Percentiles rank a stretch among this genome's conserved stretches.
Conservation (phyloP, 1,140 invertebrate genomes). For the Hylaeus anthracinus region DNA sequence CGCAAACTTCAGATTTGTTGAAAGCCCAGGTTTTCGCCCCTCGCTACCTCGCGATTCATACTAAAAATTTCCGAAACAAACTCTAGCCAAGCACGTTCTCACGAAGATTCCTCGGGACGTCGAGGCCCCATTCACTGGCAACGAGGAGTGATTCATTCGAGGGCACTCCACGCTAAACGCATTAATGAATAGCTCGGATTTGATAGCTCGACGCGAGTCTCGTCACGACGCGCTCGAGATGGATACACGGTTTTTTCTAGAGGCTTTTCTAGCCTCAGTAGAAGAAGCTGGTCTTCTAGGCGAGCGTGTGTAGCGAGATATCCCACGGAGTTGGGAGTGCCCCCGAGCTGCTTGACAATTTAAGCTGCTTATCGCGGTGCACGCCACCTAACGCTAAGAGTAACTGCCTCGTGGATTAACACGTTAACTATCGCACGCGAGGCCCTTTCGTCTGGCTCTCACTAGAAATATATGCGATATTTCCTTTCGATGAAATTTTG, state of each 20-base stretch:
- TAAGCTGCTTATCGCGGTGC: conserved; percentile 56
- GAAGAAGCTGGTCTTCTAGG: conserved; percentile 22
- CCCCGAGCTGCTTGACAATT: conserved; percentile 54
- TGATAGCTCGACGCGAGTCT: background rate
- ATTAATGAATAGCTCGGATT: conserved; percentile 49
- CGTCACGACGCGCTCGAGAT: background rate
- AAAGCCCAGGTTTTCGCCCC: too few species aligned
- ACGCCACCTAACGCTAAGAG: conserved; percentile 46
- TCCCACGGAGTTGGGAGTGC: background rate
- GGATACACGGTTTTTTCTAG: conserved; percentile 21
- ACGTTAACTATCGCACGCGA: conserved; percentile 55
- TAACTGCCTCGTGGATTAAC: conserved; percentile 58
- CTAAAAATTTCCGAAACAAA: too few species aligned
- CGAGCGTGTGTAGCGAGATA: background rate
- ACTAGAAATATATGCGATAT: too few species aligned
- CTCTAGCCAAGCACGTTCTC: background rate
- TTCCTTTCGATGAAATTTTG: too few species aligned
- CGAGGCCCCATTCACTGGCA: background rate
- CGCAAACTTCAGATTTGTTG: too few species aligned
- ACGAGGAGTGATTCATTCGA: background rate
- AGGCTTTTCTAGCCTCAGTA: too few species aligned
- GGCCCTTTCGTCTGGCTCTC: conserved; percentile 16
- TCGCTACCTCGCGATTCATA: too few species aligned
- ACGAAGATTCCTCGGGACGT: background rate
- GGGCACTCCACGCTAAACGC: conserved; percentile 20